Conservation (phyloP, 1,140 invertebrate species). For the Cydia splendana region DNA sequence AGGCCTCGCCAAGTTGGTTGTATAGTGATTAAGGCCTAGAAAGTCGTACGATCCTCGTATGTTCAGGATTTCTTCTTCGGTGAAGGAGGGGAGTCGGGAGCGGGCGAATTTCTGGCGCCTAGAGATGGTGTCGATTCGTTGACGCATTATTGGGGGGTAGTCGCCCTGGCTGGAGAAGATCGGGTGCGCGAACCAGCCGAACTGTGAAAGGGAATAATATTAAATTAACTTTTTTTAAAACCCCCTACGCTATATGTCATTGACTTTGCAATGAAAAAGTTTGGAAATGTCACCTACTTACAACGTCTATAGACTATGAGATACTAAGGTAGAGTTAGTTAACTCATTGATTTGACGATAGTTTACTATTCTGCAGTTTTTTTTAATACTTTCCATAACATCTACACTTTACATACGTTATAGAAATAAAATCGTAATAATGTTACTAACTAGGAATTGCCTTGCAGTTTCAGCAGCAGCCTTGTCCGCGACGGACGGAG, state of each 20-base stretch:
- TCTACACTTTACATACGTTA: no score
- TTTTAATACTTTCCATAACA: neutral
- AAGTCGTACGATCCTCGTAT: conserved; percentile 80
- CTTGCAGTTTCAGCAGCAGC: conserved; percentile 76
- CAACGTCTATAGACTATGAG: no score
- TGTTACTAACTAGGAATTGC: conserved; percentile 75
- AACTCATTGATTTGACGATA: no score
- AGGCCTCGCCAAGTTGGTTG: conserved; percentile 59
- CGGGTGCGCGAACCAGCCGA: conserved; percentile 84
- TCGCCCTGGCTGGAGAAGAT: conserved; percentile 82
- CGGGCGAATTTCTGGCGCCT: conserved; percentile 72
- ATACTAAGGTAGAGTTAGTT: no score
- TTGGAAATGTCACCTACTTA: no score
- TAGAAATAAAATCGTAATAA: conserved; percentile 16
- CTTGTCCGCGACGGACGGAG: conserved; percentile 62
- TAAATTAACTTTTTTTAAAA: no score
- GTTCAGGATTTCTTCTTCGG: conserved; percentile 62
- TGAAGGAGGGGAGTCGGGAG: conserved; percentile 80
- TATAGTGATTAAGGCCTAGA: conserved; percentile 82
- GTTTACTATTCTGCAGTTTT: neutral
- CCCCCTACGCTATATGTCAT: no score
- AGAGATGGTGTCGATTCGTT: conserved; percentile 79
- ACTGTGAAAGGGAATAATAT: conserved; percentile 57
- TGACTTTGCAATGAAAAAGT: no score
- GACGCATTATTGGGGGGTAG: conserved; percentile 82